Base-by-base conservation (phyloP, 1,140 invertebrate species). In the Notospermus geniculatus region DNA sequence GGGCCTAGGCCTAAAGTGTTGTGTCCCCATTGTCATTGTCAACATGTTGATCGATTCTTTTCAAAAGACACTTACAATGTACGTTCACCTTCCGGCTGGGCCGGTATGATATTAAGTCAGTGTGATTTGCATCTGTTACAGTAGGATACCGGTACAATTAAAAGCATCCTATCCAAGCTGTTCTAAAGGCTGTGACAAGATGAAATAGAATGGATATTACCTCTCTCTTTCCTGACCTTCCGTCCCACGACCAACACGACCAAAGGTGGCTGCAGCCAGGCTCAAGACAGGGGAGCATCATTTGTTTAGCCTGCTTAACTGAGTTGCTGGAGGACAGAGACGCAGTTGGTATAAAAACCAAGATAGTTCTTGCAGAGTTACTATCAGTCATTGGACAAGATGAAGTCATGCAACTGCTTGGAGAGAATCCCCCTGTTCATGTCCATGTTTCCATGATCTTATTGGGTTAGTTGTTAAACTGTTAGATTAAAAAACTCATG, bases 261-360 rank as follows among this genome's bases (percentile, higher is more conserved):
- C 46, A 5, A 5, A 50, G 25, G 25, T 50, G 46, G 46, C 25
- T 50, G 25, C 46, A 23, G 19, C 46, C 46, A 19, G 46, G 46
- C n/a, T 50, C 46, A 5, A 19, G 25, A 27, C 46, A 19, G 46
- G 19, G 25, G 4, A 23, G n/a, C 25, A 23, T 50, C n/a, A 23
- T 50, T 50, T 50, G 46, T n/a, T 50, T 50, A n/a, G 19, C 46
- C 5, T 50, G 46, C n/a, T 27, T 50, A 9, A 19, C 25, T 9
- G 46, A 50, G 25, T 7, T 50, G 46, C 46, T 50, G 5, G 46
- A 50, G n/a, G 25, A 50, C 25, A 27, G n/a, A n/a, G 46, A 50
- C 4, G 4, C n/a, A 5, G 9, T 50, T 50, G n/a, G 46, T 50
- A n/a, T 50, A 4, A 19, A 50, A 50, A 50, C 46, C 4, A 50